Evolutionary conservation across 23 tunicate species (phyloP), one percentile per base, ranked within the genome.

Genomic region (Trididemnum clinides): DNA sequence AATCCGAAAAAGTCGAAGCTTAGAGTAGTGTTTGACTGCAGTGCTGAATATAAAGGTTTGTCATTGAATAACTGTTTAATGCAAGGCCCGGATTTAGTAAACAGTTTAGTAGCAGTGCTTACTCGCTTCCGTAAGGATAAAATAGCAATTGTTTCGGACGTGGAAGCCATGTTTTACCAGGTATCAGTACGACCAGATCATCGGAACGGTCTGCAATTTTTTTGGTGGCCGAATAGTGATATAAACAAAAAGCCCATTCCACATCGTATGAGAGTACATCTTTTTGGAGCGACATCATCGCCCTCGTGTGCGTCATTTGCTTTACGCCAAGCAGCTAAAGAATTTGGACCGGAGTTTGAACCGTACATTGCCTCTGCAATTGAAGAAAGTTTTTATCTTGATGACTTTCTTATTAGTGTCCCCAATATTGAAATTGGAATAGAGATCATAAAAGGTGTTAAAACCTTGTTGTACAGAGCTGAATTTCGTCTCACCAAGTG

Each of bases 101-200:
- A 80, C 34, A 80, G 80, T n/a, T 65, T 87, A 22, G 70, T 87
- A 0, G 86, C 76, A 30, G 80, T 80, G 6, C 72, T 87, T 22
- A 29, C 37, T 62, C 79, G 86, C 4, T 87, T 87, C 64, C 78
- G 90, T 0, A 50, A 57, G 1, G 79, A 87, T 54, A 79, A 65
- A 7, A 80, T 87, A 22, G 86, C 90, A 2, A 12, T 87, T 12
- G 70, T 79, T 0, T 85, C 72, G 18, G 85, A 87, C 26, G 70
- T 87, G n/a, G 80, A 71, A 23, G 85, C 85, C 7, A 87, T 87
- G 85, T 80, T 79, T 49, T 49, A 87, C 75, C 86, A 87, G 34
- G 90, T 87, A n/a, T 70, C 33, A n/a, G 90, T 87, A 0, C 4
- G 76, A 27, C 80, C 78, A 0, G 38, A 51, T 27, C 75, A 85